A percentile compares a stretch with the other conserved stretches of the same genome.
Conservation (phyloP, 2,797 vertebrate species). For the Esox lucius region DNA sequence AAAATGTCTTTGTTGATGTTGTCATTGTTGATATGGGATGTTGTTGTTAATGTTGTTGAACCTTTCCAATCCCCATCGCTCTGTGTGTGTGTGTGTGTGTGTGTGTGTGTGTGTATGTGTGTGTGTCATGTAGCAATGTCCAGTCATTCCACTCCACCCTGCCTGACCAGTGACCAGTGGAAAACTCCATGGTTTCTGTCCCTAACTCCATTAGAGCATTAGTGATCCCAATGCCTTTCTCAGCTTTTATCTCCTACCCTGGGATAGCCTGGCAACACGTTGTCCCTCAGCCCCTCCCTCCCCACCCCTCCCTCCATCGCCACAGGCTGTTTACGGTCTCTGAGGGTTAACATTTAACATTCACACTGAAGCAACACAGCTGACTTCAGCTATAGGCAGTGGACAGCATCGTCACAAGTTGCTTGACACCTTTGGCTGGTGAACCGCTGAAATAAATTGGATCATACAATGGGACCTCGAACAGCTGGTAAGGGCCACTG, state of each 20-base stretch:
- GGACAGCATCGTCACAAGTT: slow-evolving; percentile 14
- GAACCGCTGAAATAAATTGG: slow-evolving; percentile 11
- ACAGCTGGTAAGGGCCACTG: slow-evolving; percentile 54
- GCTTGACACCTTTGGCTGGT: slow-evolving; percentile 5
- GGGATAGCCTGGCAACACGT: slow-evolving; percentile 42
- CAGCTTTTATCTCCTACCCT: slow-evolving; percentile 23
- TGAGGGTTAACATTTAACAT: slow-evolving; percentile 69
- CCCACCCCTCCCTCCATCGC: slow-evolving; percentile 19
- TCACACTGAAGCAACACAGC: slow-evolving; percentile 17
- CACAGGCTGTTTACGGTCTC: slow-evolving; percentile 54
- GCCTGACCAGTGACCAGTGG: slow-evolving; percentile 11
- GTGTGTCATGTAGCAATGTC: background rate
- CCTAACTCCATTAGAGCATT: slow-evolving; percentile 26
- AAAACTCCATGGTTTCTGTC: slow-evolving; percentile 24
- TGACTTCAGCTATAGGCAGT: slow-evolving; percentile 11
- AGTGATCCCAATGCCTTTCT: slow-evolving; percentile 29
- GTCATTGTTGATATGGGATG: background rate
- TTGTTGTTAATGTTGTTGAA: slow-evolving; percentile 1
- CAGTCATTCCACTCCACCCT: background rate
- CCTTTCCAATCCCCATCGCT: background rate
- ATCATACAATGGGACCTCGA: slow-evolving; percentile 57
- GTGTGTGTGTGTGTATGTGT: background rate
- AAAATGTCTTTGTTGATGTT: background rate
- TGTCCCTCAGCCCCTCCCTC: background rate
- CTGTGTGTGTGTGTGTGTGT: background rate